Evolutionary conservation across 2,113 vertebrate species (phyloP).

Genomic region (Colius striatus): DNA sequence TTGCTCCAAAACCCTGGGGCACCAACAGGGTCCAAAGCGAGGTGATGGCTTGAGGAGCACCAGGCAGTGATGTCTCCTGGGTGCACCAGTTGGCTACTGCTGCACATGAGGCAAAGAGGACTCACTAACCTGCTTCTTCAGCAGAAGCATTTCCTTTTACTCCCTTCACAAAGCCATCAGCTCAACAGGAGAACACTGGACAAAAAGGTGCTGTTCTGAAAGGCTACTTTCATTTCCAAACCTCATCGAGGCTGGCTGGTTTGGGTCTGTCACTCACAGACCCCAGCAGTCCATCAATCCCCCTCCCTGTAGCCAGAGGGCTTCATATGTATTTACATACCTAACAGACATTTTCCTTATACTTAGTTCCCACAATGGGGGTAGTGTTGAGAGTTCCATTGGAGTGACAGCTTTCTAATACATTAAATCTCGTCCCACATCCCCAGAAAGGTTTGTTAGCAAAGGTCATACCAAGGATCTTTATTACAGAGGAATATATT

Average conservation of each 20-base stretch:
- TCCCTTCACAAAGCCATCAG: background rate
- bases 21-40: background rate
- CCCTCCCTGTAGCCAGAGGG: background rate
- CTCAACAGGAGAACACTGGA: background rate
- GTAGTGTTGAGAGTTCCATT: background rate
- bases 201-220: background rate
- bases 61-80: background rate
- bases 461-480: background rate
- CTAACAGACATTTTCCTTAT: background rate
- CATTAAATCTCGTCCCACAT: constrained; percentile 11
- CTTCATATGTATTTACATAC: background rate
- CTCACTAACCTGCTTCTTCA: fast-evolving
- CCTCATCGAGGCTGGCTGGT: background rate
- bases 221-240: background rate
- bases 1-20: background rate
- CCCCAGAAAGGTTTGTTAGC: constrained; percentile 35
- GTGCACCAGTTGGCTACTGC: background rate
- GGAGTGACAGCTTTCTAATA: background rate
- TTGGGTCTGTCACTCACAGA: background rate
- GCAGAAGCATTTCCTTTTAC: background rate
- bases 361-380: background rate
- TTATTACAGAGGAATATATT: constrained; percentile 19
- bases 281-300: background rate
- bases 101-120: background rate
- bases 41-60: constrained; percentile 22